Percentiles rank a stretch among this genome's conserved stretches.
Conservation (phyloP, 2,797 vertebrate genomes). For the Lagodon rhomboides region DNA sequence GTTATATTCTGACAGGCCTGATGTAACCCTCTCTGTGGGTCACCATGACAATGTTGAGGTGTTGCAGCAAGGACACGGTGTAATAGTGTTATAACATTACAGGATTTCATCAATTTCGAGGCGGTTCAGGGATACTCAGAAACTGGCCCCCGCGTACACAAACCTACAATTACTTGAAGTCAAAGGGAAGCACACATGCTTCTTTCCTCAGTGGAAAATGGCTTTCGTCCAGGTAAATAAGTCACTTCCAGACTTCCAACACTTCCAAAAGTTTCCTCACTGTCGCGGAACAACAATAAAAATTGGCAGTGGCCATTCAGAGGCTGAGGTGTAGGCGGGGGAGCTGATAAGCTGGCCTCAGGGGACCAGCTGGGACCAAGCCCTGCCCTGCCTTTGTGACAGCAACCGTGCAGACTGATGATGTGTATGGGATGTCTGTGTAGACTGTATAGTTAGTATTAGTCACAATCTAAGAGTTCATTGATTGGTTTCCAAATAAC, state of each 20-base stretch:
- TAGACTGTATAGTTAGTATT: background rate
- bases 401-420: background rate
- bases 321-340: constrained; percentile 33
- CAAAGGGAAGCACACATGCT: constrained; percentile 58
- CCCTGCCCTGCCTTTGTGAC: constrained; percentile 4
- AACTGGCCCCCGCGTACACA: background rate
- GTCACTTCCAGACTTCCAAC: constrained; percentile 62
- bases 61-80: constrained; percentile 31
- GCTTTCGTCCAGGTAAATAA: constrained; percentile 65
- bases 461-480: background rate
- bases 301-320: constrained; percentile 51
- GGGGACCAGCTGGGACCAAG: constrained; percentile 28
- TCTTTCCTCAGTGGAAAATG: constrained; percentile 69
- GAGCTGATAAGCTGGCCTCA: constrained; percentile 66
- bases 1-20: constrained; percentile 51
- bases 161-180: constrained; percentile 28
- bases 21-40: constrained; percentile 62
- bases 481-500: background rate
- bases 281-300: constrained; percentile 61
- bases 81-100: constrained; percentile 13
- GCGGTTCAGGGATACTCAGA: constrained; percentile 1
- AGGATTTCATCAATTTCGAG: constrained; percentile 32
- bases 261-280: constrained; percentile 41
- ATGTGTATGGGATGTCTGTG: background rate
- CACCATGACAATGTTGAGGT: constrained; percentile 37